phyloP scores from a whole-genome alignment of 1,140 invertebrate genomes.

The Melanaphis sacchari region DNA sequence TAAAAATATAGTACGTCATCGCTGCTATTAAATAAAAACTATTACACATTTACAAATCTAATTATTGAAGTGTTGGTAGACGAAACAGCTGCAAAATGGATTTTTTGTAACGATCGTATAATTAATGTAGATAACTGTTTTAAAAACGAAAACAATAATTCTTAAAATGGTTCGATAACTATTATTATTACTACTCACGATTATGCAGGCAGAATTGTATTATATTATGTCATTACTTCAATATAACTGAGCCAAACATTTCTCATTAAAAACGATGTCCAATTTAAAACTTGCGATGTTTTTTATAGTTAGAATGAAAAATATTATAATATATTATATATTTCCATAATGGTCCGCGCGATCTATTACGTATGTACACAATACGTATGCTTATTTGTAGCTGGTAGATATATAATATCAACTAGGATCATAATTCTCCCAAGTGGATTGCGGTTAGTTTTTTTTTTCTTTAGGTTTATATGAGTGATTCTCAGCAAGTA shows the following conservation, averaged over 20 bases:
- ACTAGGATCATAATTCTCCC: background rate
- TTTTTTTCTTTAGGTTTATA: background rate
- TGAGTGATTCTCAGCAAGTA: background rate
- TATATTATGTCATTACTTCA: background rate
- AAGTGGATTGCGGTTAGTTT: background rate
- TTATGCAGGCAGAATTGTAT: background rate
- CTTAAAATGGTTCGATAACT: background rate
- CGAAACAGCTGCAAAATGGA: background rate
- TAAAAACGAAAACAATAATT: background rate
- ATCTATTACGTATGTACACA: background rate
- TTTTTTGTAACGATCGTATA: background rate
- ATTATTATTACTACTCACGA: background rate
- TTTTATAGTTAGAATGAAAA: background rate
- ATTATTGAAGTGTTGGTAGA: no score
- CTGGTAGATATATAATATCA: background rate
- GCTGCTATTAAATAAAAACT: background rate
- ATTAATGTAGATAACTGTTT: background rate
- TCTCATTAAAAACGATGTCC: conserved; percentile 22
- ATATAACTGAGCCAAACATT: background rate
- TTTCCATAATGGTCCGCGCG: background rate
- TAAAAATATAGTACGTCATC: background rate
- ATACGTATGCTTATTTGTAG: background rate
- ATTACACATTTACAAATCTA: no score
- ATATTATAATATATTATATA: background rate
- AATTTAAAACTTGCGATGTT: conserved; percentile 21